A percentile compares a stretch with the other conserved stretches of the same genome.
These are phyloP conservation scores for Eutrigla gurnardus DNA, from an alignment of 2,797 vertebrate genomes.

Conservation along the genomic window DNA sequence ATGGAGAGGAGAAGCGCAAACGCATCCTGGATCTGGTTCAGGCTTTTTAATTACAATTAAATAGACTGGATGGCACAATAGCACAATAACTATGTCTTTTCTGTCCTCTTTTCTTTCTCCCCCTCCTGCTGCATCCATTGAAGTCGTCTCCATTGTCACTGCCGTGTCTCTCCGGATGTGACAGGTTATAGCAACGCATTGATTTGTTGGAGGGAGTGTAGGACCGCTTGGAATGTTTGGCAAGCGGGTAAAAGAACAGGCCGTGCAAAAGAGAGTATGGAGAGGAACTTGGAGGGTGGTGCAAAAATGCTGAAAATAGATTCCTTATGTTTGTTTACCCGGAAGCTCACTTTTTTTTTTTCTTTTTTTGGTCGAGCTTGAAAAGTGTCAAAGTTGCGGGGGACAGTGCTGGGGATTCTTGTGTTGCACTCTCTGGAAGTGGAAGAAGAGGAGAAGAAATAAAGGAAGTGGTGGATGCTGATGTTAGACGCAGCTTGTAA, in stretches of 20 bases:
- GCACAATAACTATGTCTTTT: constrained; percentile 62
- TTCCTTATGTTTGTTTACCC: constrained; percentile 67
- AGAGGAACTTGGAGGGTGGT: constrained; percentile 52
- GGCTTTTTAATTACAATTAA: constrained; percentile 85
- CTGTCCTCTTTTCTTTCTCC: constrained; percentile 29
- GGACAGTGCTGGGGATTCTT: constrained; percentile 50
- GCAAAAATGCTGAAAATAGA: constrained; percentile 72
- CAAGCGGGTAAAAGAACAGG: constrained; percentile 26
- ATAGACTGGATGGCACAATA: constrained; percentile 74
- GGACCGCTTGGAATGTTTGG: constrained; percentile 52
- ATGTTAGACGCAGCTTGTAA: constrained; percentile 46
- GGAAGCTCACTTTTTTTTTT: constrained; percentile 50
- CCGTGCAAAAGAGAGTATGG: constrained; percentile 29
- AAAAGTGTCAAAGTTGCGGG: constrained; percentile 69
- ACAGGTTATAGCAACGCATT: constrained; percentile 37
- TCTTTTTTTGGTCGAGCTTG: constrained; percentile 34
- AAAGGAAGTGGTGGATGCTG: constrained; percentile 40
- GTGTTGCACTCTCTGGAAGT: constrained; percentile 31
- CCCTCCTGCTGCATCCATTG: constrained; percentile 15
- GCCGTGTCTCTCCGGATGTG: constrained; percentile 36
- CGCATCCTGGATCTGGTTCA: constrained; percentile 83
- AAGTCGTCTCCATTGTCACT: constrained; percentile 51
- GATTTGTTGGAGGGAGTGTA: constrained; percentile 45
- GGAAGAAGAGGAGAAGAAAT: constrained; percentile 22
- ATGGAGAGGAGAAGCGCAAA: constrained; percentile 78